Conservation (phyloP, 92 coral and sea anemone genomes). For the Epizoanthus fatuus region DNA sequence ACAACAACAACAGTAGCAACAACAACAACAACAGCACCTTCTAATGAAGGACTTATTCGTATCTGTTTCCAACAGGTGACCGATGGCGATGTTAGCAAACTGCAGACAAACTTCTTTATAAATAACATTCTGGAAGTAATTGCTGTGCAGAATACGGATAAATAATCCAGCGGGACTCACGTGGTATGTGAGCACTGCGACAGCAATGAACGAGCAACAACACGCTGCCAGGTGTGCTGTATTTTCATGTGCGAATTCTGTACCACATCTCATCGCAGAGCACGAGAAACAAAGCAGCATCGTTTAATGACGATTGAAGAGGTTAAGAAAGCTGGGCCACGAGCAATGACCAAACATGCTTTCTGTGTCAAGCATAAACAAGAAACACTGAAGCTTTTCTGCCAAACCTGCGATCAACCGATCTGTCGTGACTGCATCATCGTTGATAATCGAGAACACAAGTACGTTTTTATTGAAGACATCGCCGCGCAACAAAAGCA, state of each 20-base stretch:
- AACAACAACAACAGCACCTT: slow-evolving; percentile 34
- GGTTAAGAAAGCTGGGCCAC: slow-evolving; percentile 53
- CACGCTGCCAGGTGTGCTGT: slow-evolving; percentile 68
- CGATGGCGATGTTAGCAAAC: slow-evolving; percentile 57
- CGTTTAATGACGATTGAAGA: slow-evolving; percentile 69
- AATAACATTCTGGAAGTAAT: slow-evolving; percentile 67
- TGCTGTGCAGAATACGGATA: slow-evolving; percentile 24
- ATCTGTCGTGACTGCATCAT: slow-evolving; percentile 85
- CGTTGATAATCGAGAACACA: slow-evolving; percentile 77
- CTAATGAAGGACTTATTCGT: not conserved
- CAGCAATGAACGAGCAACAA: slow-evolving; percentile 47
- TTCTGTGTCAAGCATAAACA: slow-evolving; percentile 77
- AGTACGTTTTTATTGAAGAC: slow-evolving; percentile 73
- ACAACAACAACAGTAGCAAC: no score
- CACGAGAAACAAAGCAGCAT: slow-evolving; percentile 47
- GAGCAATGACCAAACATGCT: slow-evolving; percentile 61
- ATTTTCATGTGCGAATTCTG: slow-evolving; percentile 72
- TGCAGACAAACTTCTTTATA: slow-evolving; percentile 78
- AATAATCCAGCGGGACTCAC: slow-evolving; percentile 8
- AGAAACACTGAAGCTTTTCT: slow-evolving; percentile 73
- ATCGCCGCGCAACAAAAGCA: slow-evolving; percentile 54
- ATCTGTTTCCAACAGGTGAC: slow-evolving; percentile 31
- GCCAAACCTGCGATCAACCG: slow-evolving; percentile 69
- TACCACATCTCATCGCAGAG: slow-evolving; percentile 70
- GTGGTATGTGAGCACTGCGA: slow-evolving; percentile 71